A percentile compares a stretch with the other conserved stretches of the same genome.
Conservation (phyloP, 2,797 vertebrate genomes). For the Oreochromis grahami region DNA sequence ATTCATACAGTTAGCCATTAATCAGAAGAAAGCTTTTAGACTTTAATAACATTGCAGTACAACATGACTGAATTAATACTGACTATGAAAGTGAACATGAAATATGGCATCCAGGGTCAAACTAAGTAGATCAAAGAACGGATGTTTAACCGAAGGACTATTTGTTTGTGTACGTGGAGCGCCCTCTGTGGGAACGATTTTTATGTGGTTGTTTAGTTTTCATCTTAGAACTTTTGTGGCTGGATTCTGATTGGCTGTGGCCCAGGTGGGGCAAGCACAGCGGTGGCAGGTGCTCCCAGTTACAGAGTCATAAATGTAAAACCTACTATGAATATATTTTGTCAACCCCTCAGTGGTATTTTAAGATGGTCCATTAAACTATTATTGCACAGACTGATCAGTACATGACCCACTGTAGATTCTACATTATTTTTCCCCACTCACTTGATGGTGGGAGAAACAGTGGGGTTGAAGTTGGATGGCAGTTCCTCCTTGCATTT, state of each 20-base stretch:
- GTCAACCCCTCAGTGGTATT: fast-evolving
- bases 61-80: neutral
- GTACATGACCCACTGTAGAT: neutral
- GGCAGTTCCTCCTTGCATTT: conserved; percentile 53
- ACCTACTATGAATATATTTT: neutral
- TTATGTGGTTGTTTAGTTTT: neutral
- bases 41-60: neutral
- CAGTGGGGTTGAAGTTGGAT: conserved; percentile 19
- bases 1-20: neutral
- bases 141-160: neutral
- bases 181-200: neutral
- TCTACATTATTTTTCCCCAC: neutral
- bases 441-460: conserved; percentile 51
- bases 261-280: neutral
- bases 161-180: neutral
- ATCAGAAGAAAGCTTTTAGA: neutral
- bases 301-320: fast-evolving
- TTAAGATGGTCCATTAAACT: neutral
- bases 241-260: neutral
- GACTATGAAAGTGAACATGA: neutral
- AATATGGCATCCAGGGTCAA: neutral
- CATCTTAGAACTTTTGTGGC: neutral
- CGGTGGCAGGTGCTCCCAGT: neutral
- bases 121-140: neutral
- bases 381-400: neutral